A percentile compares a stretch with the other conserved stretches of the same genome.
Evolutionary conservation across 2,888 invertebrate species (phyloP).

Genomic region (Drosophila quinaria): DNA sequence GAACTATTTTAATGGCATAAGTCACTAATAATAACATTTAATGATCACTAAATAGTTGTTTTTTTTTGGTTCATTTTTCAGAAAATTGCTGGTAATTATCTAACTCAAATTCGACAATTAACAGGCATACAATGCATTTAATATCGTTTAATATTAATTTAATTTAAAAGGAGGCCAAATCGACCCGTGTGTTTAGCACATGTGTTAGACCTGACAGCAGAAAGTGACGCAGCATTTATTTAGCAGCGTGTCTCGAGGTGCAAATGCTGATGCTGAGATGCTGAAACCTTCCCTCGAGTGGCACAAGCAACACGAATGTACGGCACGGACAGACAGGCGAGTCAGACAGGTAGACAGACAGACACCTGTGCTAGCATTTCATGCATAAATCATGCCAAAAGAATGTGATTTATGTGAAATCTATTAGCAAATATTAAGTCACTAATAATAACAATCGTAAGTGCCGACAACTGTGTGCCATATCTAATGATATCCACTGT

Average conservation of each 20-base stretch:
- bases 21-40: neutral
- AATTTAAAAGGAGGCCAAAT: constrained; percentile 4
- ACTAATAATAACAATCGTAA: constrained; percentile 65
- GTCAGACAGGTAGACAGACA: constrained; percentile 21
- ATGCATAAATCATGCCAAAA: constrained; percentile 71
- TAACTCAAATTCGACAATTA: neutral
- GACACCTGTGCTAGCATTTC: constrained; percentile 52
- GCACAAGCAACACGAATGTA: constrained; percentile 11
- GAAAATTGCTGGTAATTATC: constrained; percentile 9
- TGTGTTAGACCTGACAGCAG: constrained; percentile 16
- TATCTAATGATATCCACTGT: constrained; percentile 25
- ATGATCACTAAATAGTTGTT: neutral
- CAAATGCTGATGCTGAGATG: constrained; percentile 5
- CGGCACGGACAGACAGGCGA: constrained; percentile 36
- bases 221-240: constrained; percentile 36
- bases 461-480: constrained; percentile 19
- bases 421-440: constrained; percentile 74
- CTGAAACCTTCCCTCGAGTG: constrained; percentile 34
- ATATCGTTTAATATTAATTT: constrained; percentile 2
- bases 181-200: constrained; percentile 6
- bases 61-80: neutral
- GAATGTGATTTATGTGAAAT: constrained; percentile 71
- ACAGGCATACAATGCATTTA: constrained; percentile 1
- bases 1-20: neutral
- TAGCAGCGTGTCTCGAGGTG: constrained; percentile 22